Conservation (phyloP, 2,113 vertebrate genomes). For the Anser cygnoides region DNA sequence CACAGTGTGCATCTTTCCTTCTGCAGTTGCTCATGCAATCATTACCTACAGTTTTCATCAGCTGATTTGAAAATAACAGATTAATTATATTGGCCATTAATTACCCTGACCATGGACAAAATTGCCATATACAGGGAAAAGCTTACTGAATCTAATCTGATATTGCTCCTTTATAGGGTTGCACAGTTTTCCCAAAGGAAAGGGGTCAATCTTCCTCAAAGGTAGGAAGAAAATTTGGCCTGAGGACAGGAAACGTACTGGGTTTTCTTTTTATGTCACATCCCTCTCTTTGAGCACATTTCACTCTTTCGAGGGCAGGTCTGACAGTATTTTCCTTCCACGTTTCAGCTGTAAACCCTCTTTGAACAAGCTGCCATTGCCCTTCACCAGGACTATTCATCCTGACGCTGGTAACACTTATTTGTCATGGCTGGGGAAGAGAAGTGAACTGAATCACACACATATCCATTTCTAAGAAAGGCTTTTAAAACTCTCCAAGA, state of each 20-base stretch:
- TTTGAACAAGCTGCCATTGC: not conserved
- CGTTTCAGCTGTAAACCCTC: not conserved
- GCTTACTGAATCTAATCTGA: not conserved
- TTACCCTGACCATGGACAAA: not conserved
- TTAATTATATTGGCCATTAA: not conserved
- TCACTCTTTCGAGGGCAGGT: not conserved
- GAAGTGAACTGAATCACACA: not conserved
- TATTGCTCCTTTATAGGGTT: not conserved
- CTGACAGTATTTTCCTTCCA: not conserved
- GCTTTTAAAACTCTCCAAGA: conserved; percentile 39
- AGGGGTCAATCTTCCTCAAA: not conserved
- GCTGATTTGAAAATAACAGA: not conserved
- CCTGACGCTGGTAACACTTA: not conserved
- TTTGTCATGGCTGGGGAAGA: conserved; percentile 36
- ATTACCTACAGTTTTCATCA: not conserved
- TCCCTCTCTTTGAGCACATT: not conserved
- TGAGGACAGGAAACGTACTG: not conserved
- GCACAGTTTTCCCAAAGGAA: not conserved
- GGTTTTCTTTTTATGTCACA: conserved; percentile 16
- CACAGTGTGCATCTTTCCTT: not conserved
- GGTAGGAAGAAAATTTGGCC: not conserved
- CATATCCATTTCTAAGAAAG: conserved; percentile 43
- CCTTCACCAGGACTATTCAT: not conserved
- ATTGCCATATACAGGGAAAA: not conserved
- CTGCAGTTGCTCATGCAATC: conserved; percentile 1